Percentiles rank a stretch among this genome's conserved stretches.
These are phyloP conservation scores for Nymphalis polychloros DNA, from an alignment of 2,888 invertebrate species.

Conservation along the genomic window DNA sequence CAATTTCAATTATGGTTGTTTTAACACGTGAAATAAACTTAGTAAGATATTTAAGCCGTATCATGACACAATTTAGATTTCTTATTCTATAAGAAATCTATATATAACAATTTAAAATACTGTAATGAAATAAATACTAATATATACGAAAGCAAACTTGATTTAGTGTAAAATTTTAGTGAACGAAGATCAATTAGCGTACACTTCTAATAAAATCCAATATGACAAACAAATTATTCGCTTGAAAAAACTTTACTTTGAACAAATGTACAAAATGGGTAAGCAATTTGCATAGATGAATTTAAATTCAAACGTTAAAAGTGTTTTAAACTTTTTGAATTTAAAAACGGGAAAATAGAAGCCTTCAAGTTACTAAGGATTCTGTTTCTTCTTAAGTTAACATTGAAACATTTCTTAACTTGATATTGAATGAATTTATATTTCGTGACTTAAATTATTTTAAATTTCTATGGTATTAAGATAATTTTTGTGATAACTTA, in stretches of 20 bases:
- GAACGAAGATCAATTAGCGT: background rate
- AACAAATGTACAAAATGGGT: constrained; percentile 26
- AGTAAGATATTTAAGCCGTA: too few relatives aligned
- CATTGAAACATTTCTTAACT: background rate
- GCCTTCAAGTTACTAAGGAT: background rate
- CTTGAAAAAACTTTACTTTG: constrained; percentile 24
- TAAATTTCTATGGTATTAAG: too few relatives aligned
- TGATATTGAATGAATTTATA: too few relatives aligned
- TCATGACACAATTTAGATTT: too few relatives aligned
- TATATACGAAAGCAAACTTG: background rate
- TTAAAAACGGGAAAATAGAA: constrained; percentile 19
- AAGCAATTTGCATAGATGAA: constrained; percentile 32
- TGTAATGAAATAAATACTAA: too few relatives aligned
- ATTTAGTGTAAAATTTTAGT: background rate
- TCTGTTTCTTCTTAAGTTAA: constrained; percentile 2
- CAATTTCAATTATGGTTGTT: too few relatives aligned
- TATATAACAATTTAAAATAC: too few relatives aligned
- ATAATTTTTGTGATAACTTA: too few relatives aligned
- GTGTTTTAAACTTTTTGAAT: constrained; percentile 22
- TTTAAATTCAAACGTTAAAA: constrained; percentile 24
- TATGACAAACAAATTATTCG: constrained; percentile 19
- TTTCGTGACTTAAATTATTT: too few relatives aligned
- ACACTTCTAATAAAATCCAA: constrained; percentile 16
- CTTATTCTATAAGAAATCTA: too few relatives aligned
- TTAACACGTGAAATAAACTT: too few relatives aligned